A percentile compares a stretch with the other conserved stretches of the same genome.
Evolutionary conservation across 1,140 invertebrate species (phyloP).

Genomic region (Patella vulgata): DNA sequence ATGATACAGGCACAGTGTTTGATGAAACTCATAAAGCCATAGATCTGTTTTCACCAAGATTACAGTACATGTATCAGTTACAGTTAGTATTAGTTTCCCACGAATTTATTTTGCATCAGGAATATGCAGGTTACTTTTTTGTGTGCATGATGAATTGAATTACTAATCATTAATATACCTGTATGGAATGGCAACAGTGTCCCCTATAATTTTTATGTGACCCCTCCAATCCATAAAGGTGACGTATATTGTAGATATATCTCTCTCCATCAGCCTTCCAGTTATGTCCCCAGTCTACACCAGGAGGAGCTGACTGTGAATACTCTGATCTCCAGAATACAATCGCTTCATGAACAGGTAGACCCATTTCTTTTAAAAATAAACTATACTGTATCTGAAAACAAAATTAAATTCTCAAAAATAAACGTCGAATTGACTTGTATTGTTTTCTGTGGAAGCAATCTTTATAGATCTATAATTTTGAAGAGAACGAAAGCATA

Average conservation of each 20-base stretch:
- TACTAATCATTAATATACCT: too few species aligned
- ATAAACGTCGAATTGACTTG: too few species aligned
- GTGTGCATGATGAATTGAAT: not conserved
- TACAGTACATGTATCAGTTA: too few species aligned
- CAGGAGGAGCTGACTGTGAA: slow-evolving; percentile 65
- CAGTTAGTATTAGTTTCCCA: too few species aligned
- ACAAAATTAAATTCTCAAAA: slow-evolving; percentile 9
- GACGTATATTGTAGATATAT: slow-evolving; percentile 77
- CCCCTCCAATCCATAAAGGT: slow-evolving; percentile 80
- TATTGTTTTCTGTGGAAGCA: too few species aligned
- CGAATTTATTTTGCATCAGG: too few species aligned
- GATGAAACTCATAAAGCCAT: too few species aligned
- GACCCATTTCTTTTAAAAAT: slow-evolving; percentile 78
- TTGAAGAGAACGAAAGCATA: too few species aligned
- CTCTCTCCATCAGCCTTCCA: slow-evolving; percentile 75
- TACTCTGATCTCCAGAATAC: slow-evolving; percentile 77
- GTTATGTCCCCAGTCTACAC: slow-evolving; percentile 67
- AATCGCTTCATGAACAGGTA: slow-evolving; percentile 74
- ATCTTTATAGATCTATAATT: too few species aligned
- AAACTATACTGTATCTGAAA: slow-evolving; percentile 73
- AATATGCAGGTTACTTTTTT: too few species aligned
- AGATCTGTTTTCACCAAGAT: too few species aligned
- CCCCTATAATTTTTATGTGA: slow-evolving; percentile 72
- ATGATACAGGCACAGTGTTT: too few species aligned
- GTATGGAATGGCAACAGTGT: slow-evolving; percentile 70